Conservation (phyloP, 2,113 vertebrate species). For the Tringa solitaria region DNA sequence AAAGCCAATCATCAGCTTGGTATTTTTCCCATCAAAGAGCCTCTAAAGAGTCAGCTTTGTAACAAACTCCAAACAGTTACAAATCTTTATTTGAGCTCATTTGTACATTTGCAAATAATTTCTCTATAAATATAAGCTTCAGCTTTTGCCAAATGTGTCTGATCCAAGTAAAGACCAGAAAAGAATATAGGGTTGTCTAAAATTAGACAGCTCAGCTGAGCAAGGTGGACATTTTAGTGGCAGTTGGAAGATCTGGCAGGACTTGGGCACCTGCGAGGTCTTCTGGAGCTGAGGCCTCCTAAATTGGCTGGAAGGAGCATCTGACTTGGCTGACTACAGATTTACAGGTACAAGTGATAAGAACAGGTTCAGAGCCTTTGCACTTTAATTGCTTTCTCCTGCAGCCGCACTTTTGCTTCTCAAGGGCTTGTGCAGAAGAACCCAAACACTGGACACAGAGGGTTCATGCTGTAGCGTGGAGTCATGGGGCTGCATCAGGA, state of each 20-base stretch:
- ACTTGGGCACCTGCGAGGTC: background rate
- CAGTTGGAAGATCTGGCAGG: background rate
- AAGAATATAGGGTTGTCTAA: background rate
- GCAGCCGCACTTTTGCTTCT: background rate
- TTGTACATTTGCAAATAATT: background rate
- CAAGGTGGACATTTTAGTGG: background rate
- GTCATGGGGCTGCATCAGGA: accelerated
- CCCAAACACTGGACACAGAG: accelerated
- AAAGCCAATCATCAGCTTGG: background rate
- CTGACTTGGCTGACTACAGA: background rate
- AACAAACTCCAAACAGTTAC: background rate
- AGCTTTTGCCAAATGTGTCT: background rate
- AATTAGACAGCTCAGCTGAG: background rate
- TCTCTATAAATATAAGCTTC: background rate
- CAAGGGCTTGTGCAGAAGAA: background rate
- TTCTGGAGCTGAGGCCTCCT: background rate
- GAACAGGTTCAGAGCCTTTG: background rate
- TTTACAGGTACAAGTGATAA: background rate
- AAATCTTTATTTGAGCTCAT: background rate
- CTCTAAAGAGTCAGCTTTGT: background rate
- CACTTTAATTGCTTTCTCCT: background rate
- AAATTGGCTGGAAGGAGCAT: background rate
- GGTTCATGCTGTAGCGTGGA: no score
- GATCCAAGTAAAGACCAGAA: background rate
- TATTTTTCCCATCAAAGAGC: background rate